Percentiles rank a stretch among this genome's conserved stretches.
These are phyloP conservation scores for Sebastes kiyomatsui DNA, from an alignment of 2,797 vertebrate species.

Conservation along the genomic window DNA sequence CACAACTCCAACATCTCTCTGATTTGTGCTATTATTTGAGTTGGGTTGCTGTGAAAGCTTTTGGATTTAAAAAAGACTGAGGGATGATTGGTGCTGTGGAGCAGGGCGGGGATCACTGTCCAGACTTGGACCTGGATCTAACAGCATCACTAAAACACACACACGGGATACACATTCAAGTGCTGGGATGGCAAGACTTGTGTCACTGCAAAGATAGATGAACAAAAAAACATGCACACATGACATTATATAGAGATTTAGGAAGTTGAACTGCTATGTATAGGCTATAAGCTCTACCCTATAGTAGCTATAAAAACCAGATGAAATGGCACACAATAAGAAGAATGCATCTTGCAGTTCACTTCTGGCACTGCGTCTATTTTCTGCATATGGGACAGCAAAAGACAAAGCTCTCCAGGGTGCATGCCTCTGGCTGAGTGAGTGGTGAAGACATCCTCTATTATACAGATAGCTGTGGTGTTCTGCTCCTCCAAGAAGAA, in stretches of 20 bases:
- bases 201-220: background rate
- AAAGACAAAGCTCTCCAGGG: background rate
- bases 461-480: slow-evolving; percentile 54
- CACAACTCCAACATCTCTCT: slow-evolving; percentile 61
- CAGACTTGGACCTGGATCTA: slow-evolving; percentile 9
- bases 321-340: background rate
- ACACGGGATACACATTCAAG: background rate
- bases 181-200: background rate
- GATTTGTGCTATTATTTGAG: slow-evolving; percentile 65
- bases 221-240: background rate
- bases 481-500: slow-evolving; percentile 19
- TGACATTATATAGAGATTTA: background rate
- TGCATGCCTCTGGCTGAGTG: slow-evolving; percentile 30
- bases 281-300: no score
- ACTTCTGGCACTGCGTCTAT: background rate
- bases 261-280: background rate
- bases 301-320: background rate
- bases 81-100: slow-evolving; percentile 6
- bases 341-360: slow-evolving; percentile 3
- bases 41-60: slow-evolving; percentile 51
- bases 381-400: slow-evolving; percentile 15
- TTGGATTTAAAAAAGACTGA: slow-evolving; percentile 58
- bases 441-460: slow-evolving; percentile 40
- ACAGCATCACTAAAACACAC: background rate
- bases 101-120: slow-evolving; percentile 22